Conservation (phyloP, 2,797 vertebrate genomes). For the Lutjanus campechanus region DNA sequence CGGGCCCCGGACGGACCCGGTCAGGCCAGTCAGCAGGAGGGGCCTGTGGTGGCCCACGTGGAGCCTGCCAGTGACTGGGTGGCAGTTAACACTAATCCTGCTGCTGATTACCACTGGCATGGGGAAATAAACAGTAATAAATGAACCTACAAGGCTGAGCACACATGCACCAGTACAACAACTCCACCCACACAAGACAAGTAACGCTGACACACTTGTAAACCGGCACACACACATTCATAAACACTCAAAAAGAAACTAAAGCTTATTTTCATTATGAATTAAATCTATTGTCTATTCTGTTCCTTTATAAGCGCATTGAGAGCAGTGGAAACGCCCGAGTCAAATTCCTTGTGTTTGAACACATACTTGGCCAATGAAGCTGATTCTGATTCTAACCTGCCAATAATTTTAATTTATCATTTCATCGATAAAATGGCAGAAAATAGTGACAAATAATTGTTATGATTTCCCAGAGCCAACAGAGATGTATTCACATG, state of each 20-base stretch:
- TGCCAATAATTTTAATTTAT: not conserved
- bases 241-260: not conserved
- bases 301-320: too few relatives aligned
- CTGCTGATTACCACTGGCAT: conserved; percentile 83
- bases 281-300: not conserved
- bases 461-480: not conserved
- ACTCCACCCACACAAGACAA: conserved; percentile 43
- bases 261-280: not conserved
- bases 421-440: not conserved
- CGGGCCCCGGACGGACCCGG: conserved; percentile 50
- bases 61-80: conserved; percentile 81
- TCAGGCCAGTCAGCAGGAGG: conserved; percentile 47
- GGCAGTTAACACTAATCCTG: conserved; percentile 84
- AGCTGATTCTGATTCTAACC: too few relatives aligned
- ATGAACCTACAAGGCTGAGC: conserved; percentile 69
- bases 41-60: conserved; percentile 68
- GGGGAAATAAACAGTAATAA: conserved; percentile 85
- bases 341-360: too few relatives aligned
- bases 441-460: not conserved
- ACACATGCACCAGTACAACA: conserved; percentile 56
- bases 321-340: too few relatives aligned
- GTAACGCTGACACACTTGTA: conserved; percentile 40
- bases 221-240: conserved; percentile 10
- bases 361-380: too few relatives aligned
- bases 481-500: not conserved